Conservation (phyloP, 2,113 vertebrate genomes). For the Uria lomvia region DNA sequence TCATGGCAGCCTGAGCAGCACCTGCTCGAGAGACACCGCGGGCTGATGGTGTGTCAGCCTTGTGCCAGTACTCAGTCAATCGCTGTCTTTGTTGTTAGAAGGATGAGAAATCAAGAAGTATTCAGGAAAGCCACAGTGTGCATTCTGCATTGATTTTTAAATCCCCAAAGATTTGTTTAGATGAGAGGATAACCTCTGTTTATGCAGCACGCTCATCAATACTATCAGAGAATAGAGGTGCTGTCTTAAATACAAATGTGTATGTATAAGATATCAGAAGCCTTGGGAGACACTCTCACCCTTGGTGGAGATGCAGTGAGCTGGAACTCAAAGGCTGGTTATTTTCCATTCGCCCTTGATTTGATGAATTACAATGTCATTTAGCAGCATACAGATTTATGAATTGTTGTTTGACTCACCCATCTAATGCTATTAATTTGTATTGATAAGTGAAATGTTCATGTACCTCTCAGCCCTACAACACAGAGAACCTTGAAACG, state of each 20-base stretch:
- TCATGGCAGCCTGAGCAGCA: background rate
- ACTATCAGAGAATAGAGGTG: background rate
- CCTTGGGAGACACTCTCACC: background rate
- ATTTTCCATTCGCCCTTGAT: slow-evolving; percentile 39
- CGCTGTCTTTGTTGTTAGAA: background rate
- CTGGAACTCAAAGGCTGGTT: background rate
- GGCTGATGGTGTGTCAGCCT: background rate
- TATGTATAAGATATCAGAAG: background rate
- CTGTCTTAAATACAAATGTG: slow-evolving; percentile 18
- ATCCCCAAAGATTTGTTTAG: background rate
- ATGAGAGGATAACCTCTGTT: background rate
- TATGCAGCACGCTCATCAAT: background rate
- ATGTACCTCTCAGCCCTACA: background rate
- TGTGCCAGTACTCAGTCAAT: background rate
- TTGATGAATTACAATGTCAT: slow-evolving; percentile 48
- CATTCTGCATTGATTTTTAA: background rate
- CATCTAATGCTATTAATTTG: slow-evolving; percentile 6
- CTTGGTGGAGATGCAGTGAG: background rate
- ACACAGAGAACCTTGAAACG: background rate
- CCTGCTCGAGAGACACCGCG: background rate
- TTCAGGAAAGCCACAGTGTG: background rate
- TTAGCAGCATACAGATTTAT: slow-evolving; percentile 21
- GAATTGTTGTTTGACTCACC: slow-evolving; percentile 24
- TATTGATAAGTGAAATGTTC: slow-evolving; percentile 17
- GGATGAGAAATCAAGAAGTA: background rate